phyloP scores from a whole-genome alignment of 2,797 vertebrate species.

The Potorous gilbertii region DNA sequence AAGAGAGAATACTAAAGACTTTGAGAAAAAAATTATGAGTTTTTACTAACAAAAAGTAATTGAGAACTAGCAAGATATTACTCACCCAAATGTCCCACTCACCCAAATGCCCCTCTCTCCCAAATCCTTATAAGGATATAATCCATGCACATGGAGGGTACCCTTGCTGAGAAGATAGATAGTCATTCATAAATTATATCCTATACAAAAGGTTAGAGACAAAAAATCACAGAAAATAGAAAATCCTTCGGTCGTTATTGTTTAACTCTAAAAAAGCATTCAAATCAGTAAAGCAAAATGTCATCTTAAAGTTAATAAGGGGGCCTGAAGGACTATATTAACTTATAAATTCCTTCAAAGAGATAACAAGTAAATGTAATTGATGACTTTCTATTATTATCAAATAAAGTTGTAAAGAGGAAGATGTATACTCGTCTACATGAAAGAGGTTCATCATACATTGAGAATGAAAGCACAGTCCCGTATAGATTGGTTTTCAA shows the following conservation, averaged over 20 bases:
- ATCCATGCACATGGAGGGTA: not conserved
- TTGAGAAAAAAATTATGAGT: not conserved
- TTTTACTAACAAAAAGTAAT: not conserved
- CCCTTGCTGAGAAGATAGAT: not conserved
- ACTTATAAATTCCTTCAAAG: not conserved
- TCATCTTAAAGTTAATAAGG: not conserved
- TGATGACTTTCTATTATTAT: not conserved
- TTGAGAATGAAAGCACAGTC: not conserved
- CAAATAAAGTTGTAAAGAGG: not conserved
- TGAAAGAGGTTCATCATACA: not conserved
- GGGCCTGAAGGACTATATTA: not conserved
- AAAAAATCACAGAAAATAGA: not conserved
- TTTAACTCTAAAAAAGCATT: not conserved
- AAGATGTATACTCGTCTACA: not conserved
- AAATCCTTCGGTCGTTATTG: not conserved
- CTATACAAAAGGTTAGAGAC: not conserved
- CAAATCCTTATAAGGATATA: not conserved
- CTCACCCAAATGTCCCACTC: no score
- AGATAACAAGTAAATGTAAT: not conserved
- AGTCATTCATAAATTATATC: not conserved
- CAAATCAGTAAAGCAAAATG: not conserved
- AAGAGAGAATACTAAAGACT: not conserved
- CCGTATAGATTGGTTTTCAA: not conserved
- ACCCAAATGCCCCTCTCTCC: no score
- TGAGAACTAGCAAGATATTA: not conserved